A percentile compares a stretch with the other conserved stretches of the same genome.
Conservation (phyloP, 1,140 invertebrate species). For the Lutraria rhynchaena region DNA sequence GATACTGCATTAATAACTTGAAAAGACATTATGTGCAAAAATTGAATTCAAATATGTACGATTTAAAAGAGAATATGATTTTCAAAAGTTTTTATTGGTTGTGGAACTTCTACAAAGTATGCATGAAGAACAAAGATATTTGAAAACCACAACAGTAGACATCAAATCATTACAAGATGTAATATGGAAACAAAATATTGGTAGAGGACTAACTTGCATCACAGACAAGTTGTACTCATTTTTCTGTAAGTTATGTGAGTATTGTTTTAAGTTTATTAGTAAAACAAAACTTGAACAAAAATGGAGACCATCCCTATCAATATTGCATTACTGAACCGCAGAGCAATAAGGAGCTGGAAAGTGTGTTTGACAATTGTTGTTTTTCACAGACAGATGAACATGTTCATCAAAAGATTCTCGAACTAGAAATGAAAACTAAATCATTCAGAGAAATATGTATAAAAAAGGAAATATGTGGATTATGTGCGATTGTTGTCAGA, state of each 20-base stretch:
- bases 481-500: too few species aligned
- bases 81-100: background rate
- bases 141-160: background rate
- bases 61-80: background rate
- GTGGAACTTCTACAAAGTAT: conserved; percentile 9
- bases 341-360: background rate
- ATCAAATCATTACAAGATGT: background rate
- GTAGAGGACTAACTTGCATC: background rate
- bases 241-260: background rate
- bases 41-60: conserved; percentile 8
- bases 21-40: conserved; percentile 1
- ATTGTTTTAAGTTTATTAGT: background rate
- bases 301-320: background rate
- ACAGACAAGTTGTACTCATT: background rate
- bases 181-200: background rate
- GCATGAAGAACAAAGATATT: background rate
- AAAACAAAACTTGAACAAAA: background rate
- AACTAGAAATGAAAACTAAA: too few species aligned
- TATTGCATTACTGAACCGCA: conserved; percentile 6
- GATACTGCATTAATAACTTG: conserved; percentile 2
- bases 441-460: too few species aligned
- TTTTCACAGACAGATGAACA: too few species aligned
- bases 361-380: background rate
- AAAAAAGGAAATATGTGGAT: background rate
- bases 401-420: too few species aligned